Base-by-base conservation (phyloP, 2,113 vertebrate species). In the Muntiacus reevesi region DNA sequence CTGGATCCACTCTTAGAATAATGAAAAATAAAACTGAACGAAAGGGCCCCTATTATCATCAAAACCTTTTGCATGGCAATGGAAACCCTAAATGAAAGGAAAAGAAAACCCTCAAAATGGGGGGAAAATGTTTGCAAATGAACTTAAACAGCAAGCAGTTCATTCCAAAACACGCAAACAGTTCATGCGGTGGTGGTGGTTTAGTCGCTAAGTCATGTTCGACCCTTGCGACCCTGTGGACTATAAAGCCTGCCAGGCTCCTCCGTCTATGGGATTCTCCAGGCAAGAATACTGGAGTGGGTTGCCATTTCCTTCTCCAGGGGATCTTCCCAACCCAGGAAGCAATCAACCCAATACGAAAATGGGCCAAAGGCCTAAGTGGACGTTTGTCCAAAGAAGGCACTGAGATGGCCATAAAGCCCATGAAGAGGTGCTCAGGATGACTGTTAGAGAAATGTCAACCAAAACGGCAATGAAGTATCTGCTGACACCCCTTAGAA, bases 401-500 rank as follows among this genome's bases (percentile, higher is more conserved):
- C 67, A 23, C 3, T 5, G 19, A 71, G n/a, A 21, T 11, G n/a
- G 8, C 64, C n/a, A 1, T 36, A 21, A 71, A 71, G 67, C 67
- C 2, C 9, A 2, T 23, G 19, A 12, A 71, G 19, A 12, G n/a
- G 19, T 0, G 19, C n/a, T 74, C 21, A 12, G n/a, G 17, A 40
- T 74, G 19, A 40, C n/a, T 74, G n/a, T 23, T 74, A 74, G n/a
- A 40, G n/a, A 74, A 40, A 12, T 74, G n/a, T 21, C n/a, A 74
- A 23, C 7, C 67, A 6, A 23, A 74, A 23, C 0, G 9, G n/a
- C 67, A 40, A 1, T 0, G 10, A 23, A 19, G 67, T 74, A 5
- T 74, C 15, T 64, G 62, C 15, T n/a, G 15, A 64, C 62, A 64
- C 7, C 30, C 33, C 19, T 21, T 30, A 71, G n/a, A 36, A 23